These are phyloP conservation scores for Datnioides undecimradiatus DNA, from an alignment of 2,113 vertebrate genomes.

Conservation along the genomic window DNA sequence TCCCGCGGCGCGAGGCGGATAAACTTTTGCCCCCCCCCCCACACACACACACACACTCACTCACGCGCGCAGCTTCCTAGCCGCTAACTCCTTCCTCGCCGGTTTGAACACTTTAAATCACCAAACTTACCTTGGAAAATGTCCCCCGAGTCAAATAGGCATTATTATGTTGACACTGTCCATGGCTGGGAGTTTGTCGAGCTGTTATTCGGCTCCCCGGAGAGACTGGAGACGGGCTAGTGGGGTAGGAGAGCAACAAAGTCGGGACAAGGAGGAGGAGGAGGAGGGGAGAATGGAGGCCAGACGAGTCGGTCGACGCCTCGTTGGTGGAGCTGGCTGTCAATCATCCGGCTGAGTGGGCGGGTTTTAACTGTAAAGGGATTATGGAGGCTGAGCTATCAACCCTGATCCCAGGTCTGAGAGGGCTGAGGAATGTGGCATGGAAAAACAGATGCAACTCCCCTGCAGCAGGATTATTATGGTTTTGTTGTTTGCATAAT, in stretches of 20 bases:
- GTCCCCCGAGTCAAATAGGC: slow-evolving; percentile 67
- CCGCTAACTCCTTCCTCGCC: slow-evolving; percentile 17
- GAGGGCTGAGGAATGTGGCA: slow-evolving; percentile 56
- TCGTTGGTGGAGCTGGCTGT: slow-evolving; percentile 60
- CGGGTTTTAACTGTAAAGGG: slow-evolving; percentile 55
- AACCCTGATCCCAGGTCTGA: slow-evolving; percentile 34
- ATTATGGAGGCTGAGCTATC: slow-evolving; percentile 54
- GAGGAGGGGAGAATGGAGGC: slow-evolving; percentile 3
- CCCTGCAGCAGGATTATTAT: neutral
- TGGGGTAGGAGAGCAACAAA: slow-evolving; percentile 48
- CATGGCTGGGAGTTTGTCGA: slow-evolving; percentile 62
- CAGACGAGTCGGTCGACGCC: neutral
- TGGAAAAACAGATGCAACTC: slow-evolving; percentile 31
- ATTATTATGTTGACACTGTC: slow-evolving; percentile 78
- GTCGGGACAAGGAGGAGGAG: slow-evolving; percentile 27
- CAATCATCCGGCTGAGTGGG: slow-evolving; percentile 49
- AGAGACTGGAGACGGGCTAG: slow-evolving; percentile 38
- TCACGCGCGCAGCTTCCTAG: neutral
- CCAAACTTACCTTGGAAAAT: slow-evolving; percentile 70
- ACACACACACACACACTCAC: too few relatives aligned
- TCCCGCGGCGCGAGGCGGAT: slow-evolving; percentile 49
- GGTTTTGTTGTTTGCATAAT: neutral
- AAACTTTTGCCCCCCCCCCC: slow-evolving; percentile 69
- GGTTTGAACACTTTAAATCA: neutral
- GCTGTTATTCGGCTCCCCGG: slow-evolving; percentile 54